phyloP scores from a whole-genome alignment of 2,888 invertebrate species.

The Apoda limacodes region DNA sequence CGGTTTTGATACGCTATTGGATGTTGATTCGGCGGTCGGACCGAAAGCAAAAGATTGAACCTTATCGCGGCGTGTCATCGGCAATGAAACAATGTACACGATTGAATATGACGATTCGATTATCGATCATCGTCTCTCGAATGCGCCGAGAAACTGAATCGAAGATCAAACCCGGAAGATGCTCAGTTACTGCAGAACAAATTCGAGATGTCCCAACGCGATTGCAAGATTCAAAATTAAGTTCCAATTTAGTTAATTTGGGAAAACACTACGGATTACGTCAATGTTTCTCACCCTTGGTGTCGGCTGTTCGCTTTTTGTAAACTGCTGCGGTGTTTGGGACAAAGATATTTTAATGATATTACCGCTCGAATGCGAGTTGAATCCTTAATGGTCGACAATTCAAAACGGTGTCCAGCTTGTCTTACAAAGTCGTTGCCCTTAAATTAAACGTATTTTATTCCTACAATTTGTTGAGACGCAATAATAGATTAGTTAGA shows the following conservation, averaged over 20 bases:
- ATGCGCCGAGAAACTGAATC: too few species aligned
- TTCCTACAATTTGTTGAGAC: conserved; percentile 58
- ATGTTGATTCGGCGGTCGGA: conserved; percentile 34
- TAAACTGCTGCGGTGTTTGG: conserved; percentile 50
- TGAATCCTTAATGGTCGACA: conserved; percentile 60
- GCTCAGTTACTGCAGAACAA: conserved; percentile 9
- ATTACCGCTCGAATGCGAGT: conserved; percentile 61
- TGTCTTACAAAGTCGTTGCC: conserved; percentile 56
- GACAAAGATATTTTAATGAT: conserved; percentile 69
- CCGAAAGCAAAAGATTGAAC: conserved; percentile 41
- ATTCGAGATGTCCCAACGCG: conserved; percentile 28
- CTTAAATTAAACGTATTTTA: conserved; percentile 48
- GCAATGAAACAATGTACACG: conserved; percentile 59
- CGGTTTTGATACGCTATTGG: conserved; percentile 49
- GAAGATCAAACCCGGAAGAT: conserved; percentile 40
- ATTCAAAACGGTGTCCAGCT: conserved; percentile 39
- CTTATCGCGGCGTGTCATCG: conserved; percentile 61
- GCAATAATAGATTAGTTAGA: conserved; percentile 55
- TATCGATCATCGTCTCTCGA: too few species aligned
- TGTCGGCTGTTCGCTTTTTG: conserved; percentile 50
- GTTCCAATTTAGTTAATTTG: conserved; percentile 43
- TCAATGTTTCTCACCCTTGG: conserved; percentile 61
- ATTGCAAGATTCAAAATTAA: conserved; percentile 29
- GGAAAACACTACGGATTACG: conserved; percentile 39
- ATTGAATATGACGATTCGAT: conserved; percentile 58